Evolutionary conservation across 2,888 invertebrate species (phyloP), one percentile per base, ranked within the genome.

Genomic region (Tricholauxania praeusta): DNA sequence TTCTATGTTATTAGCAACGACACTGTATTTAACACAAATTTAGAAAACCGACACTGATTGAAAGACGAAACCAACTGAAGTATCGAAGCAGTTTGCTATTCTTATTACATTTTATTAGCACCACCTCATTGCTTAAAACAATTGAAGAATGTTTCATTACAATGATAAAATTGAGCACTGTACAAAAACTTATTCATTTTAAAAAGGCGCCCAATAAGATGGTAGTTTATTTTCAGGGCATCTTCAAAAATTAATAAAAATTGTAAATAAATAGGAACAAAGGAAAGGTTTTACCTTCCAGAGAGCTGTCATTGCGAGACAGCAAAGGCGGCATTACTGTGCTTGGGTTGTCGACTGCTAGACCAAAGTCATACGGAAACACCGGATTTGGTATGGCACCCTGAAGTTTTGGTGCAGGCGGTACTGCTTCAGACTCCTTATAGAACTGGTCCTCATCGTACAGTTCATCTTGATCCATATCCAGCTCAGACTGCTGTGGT

Each of bases 381-480:
- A 80, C 81, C 17, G 81, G 80, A 75, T 85, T 85, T 53, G 84
- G 82, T 71, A 85, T 78, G 10, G 86, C 87, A 47, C 86, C 84
- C 78, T 83, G 87, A 2, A 87, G 84, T 81, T 88, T 89, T 75
- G 86, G 89, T 66, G 88, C 89, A 76, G 90, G 90, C 2, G 90
- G 90, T 74, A 90, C 89, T 4, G 89, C 90, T 60, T 89, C 89
- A 0, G 89, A 89, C 81, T 90, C 90, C 74, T 89, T 86, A 76
- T 90, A 89, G 80, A 89, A 89, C 75, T 88, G 88, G 80, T 90
- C 90, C 80, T 90, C 89, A 76, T 89, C 89, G 67, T 89, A 88
- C 28, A 89, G 88, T 74, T 89, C 89, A 76, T 90, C 89, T 73
- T 89, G 88, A 69, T 89, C 89, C 76, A 89, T 86, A 74, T 89